phyloP scores from a whole-genome alignment of 2,888 invertebrate species.

The Mystacides longicornis region DNA sequence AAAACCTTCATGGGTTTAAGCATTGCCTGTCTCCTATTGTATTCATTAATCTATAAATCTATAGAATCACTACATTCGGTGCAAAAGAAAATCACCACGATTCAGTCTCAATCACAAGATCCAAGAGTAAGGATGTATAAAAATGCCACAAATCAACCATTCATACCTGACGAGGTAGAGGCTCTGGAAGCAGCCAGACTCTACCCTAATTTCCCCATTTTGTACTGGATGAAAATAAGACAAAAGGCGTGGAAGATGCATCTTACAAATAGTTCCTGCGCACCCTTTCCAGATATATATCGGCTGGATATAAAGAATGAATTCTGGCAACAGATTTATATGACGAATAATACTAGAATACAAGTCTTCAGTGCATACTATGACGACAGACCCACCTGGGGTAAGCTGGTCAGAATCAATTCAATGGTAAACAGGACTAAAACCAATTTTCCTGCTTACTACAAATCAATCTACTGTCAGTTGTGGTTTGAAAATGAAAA shows the following conservation, averaged over 20 bases:
- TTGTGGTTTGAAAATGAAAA: not conserved
- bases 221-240: not conserved
- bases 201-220: not conserved
- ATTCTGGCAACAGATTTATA: not conserved
- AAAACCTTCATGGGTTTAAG: too few species aligned
- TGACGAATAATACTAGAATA: not conserved
- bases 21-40: too few species aligned
- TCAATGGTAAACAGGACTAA: not conserved
- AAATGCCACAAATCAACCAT: too few species aligned
- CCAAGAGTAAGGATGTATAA: too few species aligned
- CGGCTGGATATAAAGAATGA: not conserved
- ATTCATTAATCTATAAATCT: too few species aligned
- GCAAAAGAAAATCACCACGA: too few species aligned
- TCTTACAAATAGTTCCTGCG: not conserved
- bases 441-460: constrained; percentile 50
- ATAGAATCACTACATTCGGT: too few species aligned
- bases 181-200: not conserved
- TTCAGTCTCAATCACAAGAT: too few species aligned
- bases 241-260: not conserved
- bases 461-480: not conserved
- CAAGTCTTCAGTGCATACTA: not conserved
- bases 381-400: not conserved
- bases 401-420: not conserved
- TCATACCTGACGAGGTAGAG: not conserved
- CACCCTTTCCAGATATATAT: not conserved